Base-by-base conservation (phyloP, 2,797 vertebrate genomes). In the Diplodus sargus region DNA sequence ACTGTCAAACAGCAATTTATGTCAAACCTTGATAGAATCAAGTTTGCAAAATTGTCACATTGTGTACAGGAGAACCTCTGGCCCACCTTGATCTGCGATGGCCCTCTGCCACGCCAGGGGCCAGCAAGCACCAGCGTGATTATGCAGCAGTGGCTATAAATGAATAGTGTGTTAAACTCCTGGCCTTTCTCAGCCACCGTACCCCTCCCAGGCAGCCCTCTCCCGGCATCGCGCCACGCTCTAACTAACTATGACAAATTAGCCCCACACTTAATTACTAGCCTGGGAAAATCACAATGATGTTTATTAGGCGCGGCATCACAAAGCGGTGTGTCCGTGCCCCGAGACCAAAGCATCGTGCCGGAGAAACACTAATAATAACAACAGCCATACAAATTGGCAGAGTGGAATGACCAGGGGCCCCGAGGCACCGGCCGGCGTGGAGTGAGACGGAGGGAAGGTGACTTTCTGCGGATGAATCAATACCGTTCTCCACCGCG, bases 211-310 rank as follows among this genome's bases (percentile, higher is more conserved):
- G 76, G 73, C 75, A 83, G 77, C 82, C 58, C 65, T 85, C 84
- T 79, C 51, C 74, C 66, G 30, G 85, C 90, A 70, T 45, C 0
- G 65, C 59, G 71, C 93, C 92, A 85, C 84, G 84, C 94, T 95
- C 86, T 95, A 96, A 95, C 94, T 94, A 94, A 95, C 89, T 93
- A 92, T 96, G 94, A 94, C 78, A 87, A 93, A 96, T 96, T 94
- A 95, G 88, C 82, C 88, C 90, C 76, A 51, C 92, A 89, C 89
- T 94, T 96, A 95, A 96, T 97, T 96, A 91, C 87, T 85, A 82
- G 79, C 81, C 86, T 90, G 90, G 91, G 95, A 95, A 94, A 95
- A 95, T 95, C 94, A 88, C 71, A 79, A 85, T 90, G 86, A 91
- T 95, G 83, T 89, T 95, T 92, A 95, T 94, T 95, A 90, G 91